Evolutionary conservation across 2,888 invertebrate species (phyloP).

Genomic region (Acrobeloides nanus): DNA sequence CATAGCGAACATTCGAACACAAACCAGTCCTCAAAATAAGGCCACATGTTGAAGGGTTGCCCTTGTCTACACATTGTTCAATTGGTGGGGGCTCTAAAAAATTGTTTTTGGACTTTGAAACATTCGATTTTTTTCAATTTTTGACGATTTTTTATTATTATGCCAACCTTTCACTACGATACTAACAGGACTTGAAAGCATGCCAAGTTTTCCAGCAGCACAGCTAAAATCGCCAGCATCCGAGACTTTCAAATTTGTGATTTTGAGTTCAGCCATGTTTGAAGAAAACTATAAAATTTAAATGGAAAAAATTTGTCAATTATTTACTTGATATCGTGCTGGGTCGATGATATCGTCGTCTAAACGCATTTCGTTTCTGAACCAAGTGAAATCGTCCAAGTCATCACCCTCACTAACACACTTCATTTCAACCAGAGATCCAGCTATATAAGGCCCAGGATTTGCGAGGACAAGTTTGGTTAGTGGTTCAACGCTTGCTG

Average conservation of each 20-base stretch:
- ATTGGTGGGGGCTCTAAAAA: slow-evolving; percentile 8
- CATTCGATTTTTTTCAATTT: too few relatives aligned
- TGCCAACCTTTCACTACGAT: slow-evolving; percentile 24
- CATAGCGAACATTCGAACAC: slow-evolving; percentile 42
- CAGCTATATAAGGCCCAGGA: slow-evolving; percentile 21
- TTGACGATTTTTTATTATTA: slow-evolving; percentile 7
- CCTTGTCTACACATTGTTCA: slow-evolving; percentile 25
- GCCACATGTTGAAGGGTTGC: slow-evolving; percentile 29
- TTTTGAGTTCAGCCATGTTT: background rate
- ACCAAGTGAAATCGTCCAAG: slow-evolving; percentile 20
- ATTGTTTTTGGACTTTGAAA: too few relatives aligned
- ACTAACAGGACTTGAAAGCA: slow-evolving; percentile 20
- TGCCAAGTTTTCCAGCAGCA: slow-evolving; percentile 23
- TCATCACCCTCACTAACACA: slow-evolving; percentile 10
- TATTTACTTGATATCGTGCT: background rate
- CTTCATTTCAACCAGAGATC: slow-evolving; percentile 13
- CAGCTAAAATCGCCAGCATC: slow-evolving; percentile 29
- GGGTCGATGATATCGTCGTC: slow-evolving; percentile 5
- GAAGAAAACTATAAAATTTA: background rate
- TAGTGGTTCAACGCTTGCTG: too few relatives aligned
- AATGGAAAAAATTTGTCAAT: background rate
- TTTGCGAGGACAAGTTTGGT: slow-evolving; percentile 1
- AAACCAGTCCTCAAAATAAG: slow-evolving; percentile 35
- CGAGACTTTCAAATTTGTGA: slow-evolving; percentile 6
- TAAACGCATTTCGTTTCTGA: slow-evolving; percentile 14